Conservation (phyloP, 2,888 invertebrate species). For the Sinotaia quadrata region DNA sequence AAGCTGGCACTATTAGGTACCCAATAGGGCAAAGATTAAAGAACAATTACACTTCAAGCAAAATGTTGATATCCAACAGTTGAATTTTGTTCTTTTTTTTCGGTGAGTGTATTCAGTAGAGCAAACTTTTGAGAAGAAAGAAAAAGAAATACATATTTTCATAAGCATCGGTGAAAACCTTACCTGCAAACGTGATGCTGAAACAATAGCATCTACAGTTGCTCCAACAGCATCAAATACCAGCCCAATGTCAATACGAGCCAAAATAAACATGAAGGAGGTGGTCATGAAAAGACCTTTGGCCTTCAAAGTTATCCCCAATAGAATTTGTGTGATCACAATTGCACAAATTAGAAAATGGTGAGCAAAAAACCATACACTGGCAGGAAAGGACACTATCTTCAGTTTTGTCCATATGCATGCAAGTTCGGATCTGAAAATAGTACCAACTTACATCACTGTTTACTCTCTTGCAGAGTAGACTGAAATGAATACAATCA, state of each 20-base stretch:
- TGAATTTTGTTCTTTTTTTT: no score
- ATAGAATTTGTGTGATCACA: not conserved
- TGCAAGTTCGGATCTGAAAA: not conserved
- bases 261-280: not conserved
- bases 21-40: no score
- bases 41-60: no score
- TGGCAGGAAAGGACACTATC: not conserved
- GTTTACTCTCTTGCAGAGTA: no score
- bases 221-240: not conserved
- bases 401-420: not conserved
- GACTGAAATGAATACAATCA: no score
- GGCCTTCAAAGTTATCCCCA: not conserved
- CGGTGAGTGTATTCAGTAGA: no score
- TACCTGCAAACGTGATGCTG: not conserved
- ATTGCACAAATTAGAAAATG: not conserved
- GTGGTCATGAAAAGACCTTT: not conserved
- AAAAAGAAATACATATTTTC: no score
- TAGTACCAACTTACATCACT: no score
- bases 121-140: no score
- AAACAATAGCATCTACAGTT: not conserved
- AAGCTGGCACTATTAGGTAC: no score
- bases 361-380: not conserved
- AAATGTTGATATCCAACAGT: no score
- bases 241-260: not conserved
- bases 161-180: no score